These are phyloP conservation scores for Cryptosula pallasiana DNA, from an alignment of 2,888 invertebrate genomes.

Conservation along the genomic window DNA sequence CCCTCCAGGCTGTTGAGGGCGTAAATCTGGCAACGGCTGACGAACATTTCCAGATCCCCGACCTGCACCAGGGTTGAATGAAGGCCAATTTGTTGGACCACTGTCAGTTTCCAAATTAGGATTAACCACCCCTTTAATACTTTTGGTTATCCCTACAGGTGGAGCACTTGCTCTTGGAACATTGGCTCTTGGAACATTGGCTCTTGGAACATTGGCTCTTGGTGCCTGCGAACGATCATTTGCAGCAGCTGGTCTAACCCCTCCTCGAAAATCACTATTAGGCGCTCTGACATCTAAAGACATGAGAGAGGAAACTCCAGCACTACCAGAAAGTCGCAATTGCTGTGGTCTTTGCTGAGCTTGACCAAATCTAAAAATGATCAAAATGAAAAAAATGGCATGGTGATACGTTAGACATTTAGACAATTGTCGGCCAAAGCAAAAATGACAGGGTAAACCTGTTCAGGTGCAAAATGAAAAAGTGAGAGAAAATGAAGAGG, in stretches of 20 bases:
- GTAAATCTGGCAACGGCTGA: neutral
- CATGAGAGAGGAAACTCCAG: neutral
- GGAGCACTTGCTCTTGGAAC: neutral
- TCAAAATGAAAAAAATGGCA: no score
- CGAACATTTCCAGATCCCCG: neutral
- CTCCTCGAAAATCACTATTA: constrained; percentile 7
- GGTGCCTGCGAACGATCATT: neutral
- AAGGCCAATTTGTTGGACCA: neutral
- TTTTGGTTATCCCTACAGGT: neutral
- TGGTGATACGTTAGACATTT: no score
- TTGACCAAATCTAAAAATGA: no score
- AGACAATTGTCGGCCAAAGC: no score
- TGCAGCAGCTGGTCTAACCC: constrained; percentile 25
- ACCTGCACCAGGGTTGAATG: constrained; percentile 8
- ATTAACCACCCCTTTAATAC: neutral
- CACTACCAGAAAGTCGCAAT: neutral
- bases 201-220: constrained; percentile 1
- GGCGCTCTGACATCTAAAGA: neutral
- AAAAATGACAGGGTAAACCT: no score
- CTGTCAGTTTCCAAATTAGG: neutral
- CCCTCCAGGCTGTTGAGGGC: neutral
- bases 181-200: constrained; percentile 26
- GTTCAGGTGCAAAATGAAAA: no score
- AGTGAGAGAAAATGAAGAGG: no score
- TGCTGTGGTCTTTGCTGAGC: neutral